phyloP scores from a whole-genome alignment of 2,797 vertebrate species.

The Vipera ursinii region DNA sequence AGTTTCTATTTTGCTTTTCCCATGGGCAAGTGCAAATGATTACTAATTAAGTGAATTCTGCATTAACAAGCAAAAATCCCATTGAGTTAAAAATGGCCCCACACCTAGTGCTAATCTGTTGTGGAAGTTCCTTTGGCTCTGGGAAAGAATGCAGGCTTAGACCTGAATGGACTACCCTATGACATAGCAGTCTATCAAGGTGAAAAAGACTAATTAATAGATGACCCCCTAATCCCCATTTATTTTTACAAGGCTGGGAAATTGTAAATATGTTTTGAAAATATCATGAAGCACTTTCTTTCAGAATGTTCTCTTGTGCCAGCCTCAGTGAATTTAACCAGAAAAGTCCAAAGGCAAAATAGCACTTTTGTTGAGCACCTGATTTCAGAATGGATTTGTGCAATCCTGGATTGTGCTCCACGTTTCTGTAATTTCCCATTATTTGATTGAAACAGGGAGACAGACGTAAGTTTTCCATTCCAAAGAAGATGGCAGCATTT shows the following conservation, averaged over 20 bases:
- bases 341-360: background rate
- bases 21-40: background rate
- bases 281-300: background rate
- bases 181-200: background rate
- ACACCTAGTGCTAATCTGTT: background rate
- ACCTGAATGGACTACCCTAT: background rate
- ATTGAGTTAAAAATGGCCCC: background rate
- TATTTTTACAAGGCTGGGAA: background rate
- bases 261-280: background rate
- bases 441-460: background rate
- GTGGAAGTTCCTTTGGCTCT: background rate
- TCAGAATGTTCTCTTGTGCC: background rate
- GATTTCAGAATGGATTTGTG: background rate
- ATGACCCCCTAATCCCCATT: background rate
- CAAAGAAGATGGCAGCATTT: background rate
- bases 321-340: background rate
- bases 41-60: background rate
- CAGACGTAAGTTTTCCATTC: background rate
- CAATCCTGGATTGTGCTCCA: background rate
- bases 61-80: background rate
- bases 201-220: background rate
- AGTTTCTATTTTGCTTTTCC: background rate
- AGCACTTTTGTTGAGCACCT: background rate
- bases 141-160: background rate
- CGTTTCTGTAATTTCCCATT: background rate